These are phyloP conservation scores for Murina feae DNA, from an alignment of 2,113 vertebrate genomes.

Conservation along the genomic window DNA sequence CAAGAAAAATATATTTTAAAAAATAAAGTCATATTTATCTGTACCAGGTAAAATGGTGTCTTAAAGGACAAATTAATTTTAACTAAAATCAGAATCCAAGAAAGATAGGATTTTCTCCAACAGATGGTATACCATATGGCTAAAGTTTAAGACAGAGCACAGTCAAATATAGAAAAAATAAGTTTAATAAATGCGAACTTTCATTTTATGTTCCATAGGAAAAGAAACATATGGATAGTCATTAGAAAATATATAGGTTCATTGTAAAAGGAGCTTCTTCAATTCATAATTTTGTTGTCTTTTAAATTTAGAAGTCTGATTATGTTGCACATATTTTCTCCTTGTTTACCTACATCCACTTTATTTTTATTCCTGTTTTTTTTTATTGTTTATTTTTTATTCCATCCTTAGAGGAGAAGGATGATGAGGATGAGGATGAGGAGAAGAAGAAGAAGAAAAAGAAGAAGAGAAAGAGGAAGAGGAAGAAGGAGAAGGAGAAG, in stretches of 20 bases:
- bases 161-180: conserved; percentile 71
- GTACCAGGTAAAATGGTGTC: conserved; percentile 12
- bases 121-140: conserved; percentile 76
- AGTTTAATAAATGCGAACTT: conserved; percentile 59
- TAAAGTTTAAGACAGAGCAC: conserved; percentile 71
- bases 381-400: too few species aligned
- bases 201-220: conserved; percentile 59
- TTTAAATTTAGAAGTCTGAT: conserved; percentile 43
- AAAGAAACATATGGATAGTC: conserved; percentile 66
- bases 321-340: conserved; percentile 39
- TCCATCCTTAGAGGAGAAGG: too few species aligned
- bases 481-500: too few species aligned
- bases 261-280: conserved; percentile 46
- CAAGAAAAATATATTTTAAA: too few species aligned
- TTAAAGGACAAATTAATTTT: conserved; percentile 66
- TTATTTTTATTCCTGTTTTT: background rate
- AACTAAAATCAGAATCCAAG: conserved; percentile 52
- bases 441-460: too few species aligned
- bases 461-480: too few species aligned
- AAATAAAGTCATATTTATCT: conserved; percentile 60
- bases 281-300: conserved; percentile 13
- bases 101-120: conserved; percentile 49
- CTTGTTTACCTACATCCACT: background rate
- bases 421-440: too few species aligned
- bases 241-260: conserved; percentile 61